Conservation (phyloP, 2,888 invertebrate species). For the Idaea straminata region DNA sequence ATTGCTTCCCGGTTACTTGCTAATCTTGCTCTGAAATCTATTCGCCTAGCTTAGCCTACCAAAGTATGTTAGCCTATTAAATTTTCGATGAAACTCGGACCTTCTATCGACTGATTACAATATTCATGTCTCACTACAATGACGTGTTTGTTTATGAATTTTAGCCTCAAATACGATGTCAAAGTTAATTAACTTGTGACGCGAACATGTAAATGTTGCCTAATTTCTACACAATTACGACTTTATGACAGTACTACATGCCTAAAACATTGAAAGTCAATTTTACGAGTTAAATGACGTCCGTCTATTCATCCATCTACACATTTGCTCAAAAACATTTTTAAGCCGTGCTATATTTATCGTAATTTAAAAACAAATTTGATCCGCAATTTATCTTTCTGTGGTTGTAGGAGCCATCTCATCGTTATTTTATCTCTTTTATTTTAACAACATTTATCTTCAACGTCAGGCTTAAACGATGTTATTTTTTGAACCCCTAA, state of each 20-base stretch:
- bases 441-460: constrained; percentile 4
- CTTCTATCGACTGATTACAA: neutral
- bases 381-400: neutral
- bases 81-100: neutral
- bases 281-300: neutral
- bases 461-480: neutral
- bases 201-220: neutral
- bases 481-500: constrained; percentile 9
- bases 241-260: neutral
- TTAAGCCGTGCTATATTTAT: neutral
- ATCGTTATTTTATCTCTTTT: constrained; percentile 2
- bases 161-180: neutral
- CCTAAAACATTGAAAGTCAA: neutral
- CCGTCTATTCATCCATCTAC: neutral
- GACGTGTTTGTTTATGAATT: neutral
- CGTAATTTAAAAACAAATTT: neutral
- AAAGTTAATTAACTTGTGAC: neutral
- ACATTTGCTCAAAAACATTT: neutral
- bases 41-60: constrained; percentile 1
- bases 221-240: neutral
- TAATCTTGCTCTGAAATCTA: constrained; percentile 10
- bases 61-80: constrained; percentile 2
- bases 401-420: neutral
- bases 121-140: neutral
- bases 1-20: constrained; percentile 8